Conservation (phyloP, 2,797 vertebrate species). For the Geotrypetes seraphini region DNA sequence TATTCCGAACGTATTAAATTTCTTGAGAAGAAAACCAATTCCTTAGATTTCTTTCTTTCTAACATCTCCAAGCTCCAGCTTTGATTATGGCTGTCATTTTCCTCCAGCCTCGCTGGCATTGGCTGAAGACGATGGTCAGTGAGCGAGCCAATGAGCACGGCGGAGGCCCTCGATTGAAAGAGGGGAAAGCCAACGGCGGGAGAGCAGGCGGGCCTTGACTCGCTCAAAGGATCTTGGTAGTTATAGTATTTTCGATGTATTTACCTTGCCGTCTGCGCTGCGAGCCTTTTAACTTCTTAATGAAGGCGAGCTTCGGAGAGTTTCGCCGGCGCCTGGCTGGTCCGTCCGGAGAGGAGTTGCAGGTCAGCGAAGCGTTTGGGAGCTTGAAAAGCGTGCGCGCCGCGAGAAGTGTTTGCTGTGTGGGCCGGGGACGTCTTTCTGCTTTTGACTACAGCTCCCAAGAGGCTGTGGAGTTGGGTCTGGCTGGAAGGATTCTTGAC, state of each 20-base stretch:
- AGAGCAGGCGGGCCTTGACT: background rate
- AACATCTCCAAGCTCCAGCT: background rate
- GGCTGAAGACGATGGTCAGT: background rate
- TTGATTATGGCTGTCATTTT: background rate
- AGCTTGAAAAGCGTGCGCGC: background rate
- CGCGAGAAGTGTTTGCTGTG: no score
- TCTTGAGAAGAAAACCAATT: no score
- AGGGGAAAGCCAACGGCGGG: background rate
- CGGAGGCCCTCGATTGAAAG: background rate
- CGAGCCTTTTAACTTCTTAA: no score
- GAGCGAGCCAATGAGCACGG: background rate
- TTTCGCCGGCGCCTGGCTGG: background rate
- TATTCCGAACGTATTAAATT: no score
- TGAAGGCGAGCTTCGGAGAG: no score
- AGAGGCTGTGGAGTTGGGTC: background rate
- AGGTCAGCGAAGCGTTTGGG: background rate
- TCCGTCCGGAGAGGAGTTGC: no score
- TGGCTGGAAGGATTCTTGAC: background rate
- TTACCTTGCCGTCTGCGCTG: background rate
- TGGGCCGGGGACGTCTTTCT: no score
- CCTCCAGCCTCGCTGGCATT: background rate
- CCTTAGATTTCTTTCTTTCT: no score
- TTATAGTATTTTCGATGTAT: background rate
- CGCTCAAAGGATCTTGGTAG: background rate
- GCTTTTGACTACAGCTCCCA: background rate